Conservation (phyloP, 2,113 vertebrate genomes). For the Xyliphius kryptos region DNA sequence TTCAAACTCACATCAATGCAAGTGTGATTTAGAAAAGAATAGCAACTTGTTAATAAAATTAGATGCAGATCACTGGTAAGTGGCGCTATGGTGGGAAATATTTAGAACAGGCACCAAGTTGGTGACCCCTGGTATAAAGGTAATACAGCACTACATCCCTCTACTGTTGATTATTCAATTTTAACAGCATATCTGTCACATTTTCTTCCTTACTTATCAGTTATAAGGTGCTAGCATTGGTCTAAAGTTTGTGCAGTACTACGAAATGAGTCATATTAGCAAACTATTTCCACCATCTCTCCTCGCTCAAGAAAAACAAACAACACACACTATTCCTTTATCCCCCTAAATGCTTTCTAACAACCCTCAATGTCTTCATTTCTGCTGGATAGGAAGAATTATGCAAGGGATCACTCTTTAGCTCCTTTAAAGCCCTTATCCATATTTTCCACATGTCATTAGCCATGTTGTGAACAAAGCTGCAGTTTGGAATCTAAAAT, state of each 20-base stretch:
- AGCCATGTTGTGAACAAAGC: conserved; percentile 18
- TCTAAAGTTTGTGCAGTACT: neutral
- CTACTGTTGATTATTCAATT: too few relatives aligned
- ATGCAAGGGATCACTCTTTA: conserved; percentile 6
- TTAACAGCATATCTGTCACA: too few relatives aligned
- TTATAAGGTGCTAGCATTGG: neutral
- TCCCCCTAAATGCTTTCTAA: neutral
- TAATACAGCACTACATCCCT: too few relatives aligned
- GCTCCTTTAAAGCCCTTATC: conserved; percentile 1
- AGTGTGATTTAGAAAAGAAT: too few relatives aligned
- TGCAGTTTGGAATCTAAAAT: conserved; percentile 11
- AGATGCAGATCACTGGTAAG: too few relatives aligned
- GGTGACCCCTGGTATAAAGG: too few relatives aligned
- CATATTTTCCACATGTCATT: neutral
- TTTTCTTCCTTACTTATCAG: too few relatives aligned
- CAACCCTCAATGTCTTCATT: conserved; percentile 22
- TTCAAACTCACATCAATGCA: too few relatives aligned
- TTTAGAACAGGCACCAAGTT: too few relatives aligned
- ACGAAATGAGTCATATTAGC: neutral
- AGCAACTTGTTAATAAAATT: too few relatives aligned
- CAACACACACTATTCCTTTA: conserved; percentile 2
- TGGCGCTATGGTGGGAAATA: too few relatives aligned
- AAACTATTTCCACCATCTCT: neutral
- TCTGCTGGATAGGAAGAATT: conserved; percentile 11
- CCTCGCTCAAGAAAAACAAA: too few relatives aligned